Percentiles rank a stretch among this genome's conserved stretches.
These are phyloP conservation scores for Apodemia duryi DNA, from an alignment of 2,888 invertebrate species.

Conservation along the genomic window DNA sequence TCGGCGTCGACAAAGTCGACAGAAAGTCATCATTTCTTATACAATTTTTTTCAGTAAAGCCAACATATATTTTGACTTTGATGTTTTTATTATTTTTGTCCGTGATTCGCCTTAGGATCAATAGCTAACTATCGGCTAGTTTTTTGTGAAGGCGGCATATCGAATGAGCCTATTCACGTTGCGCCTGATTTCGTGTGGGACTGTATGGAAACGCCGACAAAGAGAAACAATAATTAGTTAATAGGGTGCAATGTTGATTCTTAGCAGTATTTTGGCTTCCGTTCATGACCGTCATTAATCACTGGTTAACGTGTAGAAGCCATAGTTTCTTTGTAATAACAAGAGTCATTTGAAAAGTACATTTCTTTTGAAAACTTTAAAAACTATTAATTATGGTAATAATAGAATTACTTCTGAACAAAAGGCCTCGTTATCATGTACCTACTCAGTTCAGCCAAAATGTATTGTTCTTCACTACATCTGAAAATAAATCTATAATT, in stretches of 20 bases:
- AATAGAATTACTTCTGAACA: neutral
- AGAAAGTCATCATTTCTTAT: constrained; percentile 67
- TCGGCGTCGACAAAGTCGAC: constrained; percentile 58
- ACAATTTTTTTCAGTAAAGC: constrained; percentile 57
- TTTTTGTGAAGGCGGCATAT: constrained; percentile 65
- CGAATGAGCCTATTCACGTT: constrained; percentile 49
- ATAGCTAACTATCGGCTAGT: constrained; percentile 54
- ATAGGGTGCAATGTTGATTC: constrained; percentile 65
- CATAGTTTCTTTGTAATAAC: constrained; percentile 26
- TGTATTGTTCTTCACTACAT: too few relatives aligned
- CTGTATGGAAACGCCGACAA: constrained; percentile 64
- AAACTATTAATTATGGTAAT: constrained; percentile 3
- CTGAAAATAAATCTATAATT: too few relatives aligned
- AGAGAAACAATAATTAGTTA: constrained; percentile 64
- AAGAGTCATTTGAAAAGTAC: constrained; percentile 18
- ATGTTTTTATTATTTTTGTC: constrained; percentile 79
- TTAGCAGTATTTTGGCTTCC: constrained; percentile 72
- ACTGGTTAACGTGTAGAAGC: constrained; percentile 46
- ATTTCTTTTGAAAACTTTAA: constrained; percentile 7
- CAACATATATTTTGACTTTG: constrained; percentile 79
- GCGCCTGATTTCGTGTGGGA: constrained; percentile 32
- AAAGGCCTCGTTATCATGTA: too few relatives aligned
- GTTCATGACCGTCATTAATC: constrained; percentile 65
- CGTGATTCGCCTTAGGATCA: constrained; percentile 61
- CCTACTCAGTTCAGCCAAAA: too few relatives aligned